Evolutionary conservation across 2,888 invertebrate species (phyloP).

Genomic region (Ochropleura leucogaster): DNA sequence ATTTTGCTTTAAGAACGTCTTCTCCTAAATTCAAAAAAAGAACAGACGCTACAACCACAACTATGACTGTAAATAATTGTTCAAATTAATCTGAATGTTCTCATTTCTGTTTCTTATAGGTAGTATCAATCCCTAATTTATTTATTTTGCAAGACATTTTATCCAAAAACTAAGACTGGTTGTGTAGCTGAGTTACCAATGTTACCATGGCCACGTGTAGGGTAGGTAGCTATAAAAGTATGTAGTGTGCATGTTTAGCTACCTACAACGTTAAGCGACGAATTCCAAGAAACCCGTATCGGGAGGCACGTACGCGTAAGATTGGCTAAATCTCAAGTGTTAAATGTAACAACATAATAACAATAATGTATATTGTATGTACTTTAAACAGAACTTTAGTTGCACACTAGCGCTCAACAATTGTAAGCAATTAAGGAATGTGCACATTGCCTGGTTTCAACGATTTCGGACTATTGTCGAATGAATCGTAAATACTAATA

Average conservation of each 20-base stretch:
- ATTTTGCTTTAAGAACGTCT: conserved; percentile 5
- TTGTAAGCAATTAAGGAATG: conserved; percentile 58
- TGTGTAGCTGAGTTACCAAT: conserved; percentile 41
- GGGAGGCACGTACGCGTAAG: conserved; percentile 87
- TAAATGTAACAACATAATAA: conserved; percentile 82
- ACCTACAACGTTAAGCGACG: conserved; percentile 79
- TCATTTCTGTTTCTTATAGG: not conserved
- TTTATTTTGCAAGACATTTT: not conserved
- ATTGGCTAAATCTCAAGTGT: conserved; percentile 84
- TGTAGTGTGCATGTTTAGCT: conserved; percentile 75
- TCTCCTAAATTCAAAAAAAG: not conserved
- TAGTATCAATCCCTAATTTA: not conserved
- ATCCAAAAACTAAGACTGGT: conserved; percentile 7
- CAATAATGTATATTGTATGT: conserved; percentile 72
- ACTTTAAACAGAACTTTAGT: conserved; percentile 65
- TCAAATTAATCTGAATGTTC: not conserved
- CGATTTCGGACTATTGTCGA: not conserved
- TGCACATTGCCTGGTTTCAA: conserved; percentile 13
- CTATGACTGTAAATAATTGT: not conserved
- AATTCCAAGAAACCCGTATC: conserved; percentile 87
- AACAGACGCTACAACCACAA: not conserved
- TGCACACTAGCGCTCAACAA: conserved; percentile 38
- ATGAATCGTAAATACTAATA: not conserved
- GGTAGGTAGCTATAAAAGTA: conserved; percentile 63
- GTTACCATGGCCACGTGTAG: conserved; percentile 48